Evolutionary conservation across 2,888 invertebrate species (phyloP), one percentile per base, ranked within the genome.

Genomic region (Trachelus troglodyta): DNA sequence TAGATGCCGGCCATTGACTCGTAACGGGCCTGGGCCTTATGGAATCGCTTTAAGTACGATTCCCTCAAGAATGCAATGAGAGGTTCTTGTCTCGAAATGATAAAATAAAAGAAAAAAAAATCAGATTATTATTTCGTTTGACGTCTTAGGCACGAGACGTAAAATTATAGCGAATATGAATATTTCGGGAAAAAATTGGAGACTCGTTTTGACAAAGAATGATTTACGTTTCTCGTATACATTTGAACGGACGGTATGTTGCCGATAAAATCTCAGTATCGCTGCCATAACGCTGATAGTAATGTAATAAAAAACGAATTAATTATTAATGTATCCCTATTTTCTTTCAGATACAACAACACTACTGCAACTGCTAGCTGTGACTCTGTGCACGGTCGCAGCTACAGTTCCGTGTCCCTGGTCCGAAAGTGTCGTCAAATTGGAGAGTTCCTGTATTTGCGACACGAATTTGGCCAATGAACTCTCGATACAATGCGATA

Each of bases 401-500:
- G 86, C 92, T 33, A 90, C 92, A 75, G 95, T 95, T 34, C 96
- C 96, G 88, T 98, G 98, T 92, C 97, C 98, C 1, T 97, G 97
- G 97, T 84, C 87, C 31, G 93, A 94, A 79, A 94, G 95, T 81
- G 93, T 95, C 34, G 93, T 94, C 75, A 95, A 95, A 80, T 94
- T 98, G 80, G 96, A 97, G 88, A 94, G 96, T 75, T 95, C 96
- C 74, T 98, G 98, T 91, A 94, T 97, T 80, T 98, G 98, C 92
- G 97, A 97, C 81, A 95, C 96, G 91, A 97, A 97, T 90, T 93
- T 97, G 81, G 97, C 96, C 73, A 94, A 95, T 85, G 97, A 97
- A 90, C 93, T 98, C 23, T 97, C 97, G 56, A 96, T 98, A 82
- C 97, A 98, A 92, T 98, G 97, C 92, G 97, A 97, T 92, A 96